These are phyloP conservation scores for Muraenolepis orangiensis DNA, from an alignment of 2,797 vertebrate genomes.

Conservation along the genomic window DNA sequence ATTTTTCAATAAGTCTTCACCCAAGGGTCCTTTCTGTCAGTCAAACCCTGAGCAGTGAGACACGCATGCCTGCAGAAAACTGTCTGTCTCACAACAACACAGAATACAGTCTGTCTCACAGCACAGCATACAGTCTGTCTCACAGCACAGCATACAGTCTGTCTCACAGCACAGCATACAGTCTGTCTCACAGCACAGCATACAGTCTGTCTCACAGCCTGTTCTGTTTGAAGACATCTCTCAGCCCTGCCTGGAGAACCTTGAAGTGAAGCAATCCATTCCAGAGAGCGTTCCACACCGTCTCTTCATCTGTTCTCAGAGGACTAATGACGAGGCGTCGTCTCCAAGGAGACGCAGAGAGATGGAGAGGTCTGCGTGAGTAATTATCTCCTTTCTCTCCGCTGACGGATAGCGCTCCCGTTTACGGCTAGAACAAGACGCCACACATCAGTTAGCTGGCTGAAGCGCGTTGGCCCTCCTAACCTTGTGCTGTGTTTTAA, in stretches of 20 bases:
- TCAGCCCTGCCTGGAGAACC: neutral
- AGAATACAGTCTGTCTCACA: neutral
- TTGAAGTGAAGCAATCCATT: conserved; percentile 53
- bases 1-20: conserved; percentile 71
- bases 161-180: no score
- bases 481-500: conserved; percentile 22
- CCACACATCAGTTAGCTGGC: conserved; percentile 24
- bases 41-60: conserved; percentile 31
- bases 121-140: neutral
- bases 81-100: conserved; percentile 8
- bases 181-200: no score
- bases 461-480: conserved; percentile 19
- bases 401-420: conserved; percentile 46
- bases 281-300: conserved; percentile 53
- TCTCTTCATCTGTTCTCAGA: conserved; percentile 62
- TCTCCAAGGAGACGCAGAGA: conserved; percentile 64
- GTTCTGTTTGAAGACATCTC: neutral
- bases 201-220: neutral
- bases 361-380: conserved; percentile 43
- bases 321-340: conserved; percentile 61
- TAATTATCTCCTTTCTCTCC: conserved; percentile 43
- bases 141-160: conserved; percentile 20
- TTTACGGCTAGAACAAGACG: conserved; percentile 49
- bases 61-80: conserved; percentile 37
- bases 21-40: conserved; percentile 63